Conservation (phyloP, 2,797 vertebrate genomes). For the Silurus lanzhouensis region DNA sequence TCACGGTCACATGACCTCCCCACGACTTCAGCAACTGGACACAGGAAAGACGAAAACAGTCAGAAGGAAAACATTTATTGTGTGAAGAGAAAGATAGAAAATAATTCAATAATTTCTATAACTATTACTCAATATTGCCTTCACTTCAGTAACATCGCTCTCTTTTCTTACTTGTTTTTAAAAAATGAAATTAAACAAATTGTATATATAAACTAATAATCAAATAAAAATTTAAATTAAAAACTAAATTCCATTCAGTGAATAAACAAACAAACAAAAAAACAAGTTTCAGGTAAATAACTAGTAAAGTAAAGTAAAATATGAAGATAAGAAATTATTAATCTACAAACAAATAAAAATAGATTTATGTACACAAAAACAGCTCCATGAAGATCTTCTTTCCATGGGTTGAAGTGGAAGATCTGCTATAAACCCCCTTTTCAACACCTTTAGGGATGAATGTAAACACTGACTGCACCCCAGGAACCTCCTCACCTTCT, state of each 20-base stretch:
- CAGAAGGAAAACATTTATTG: too few species aligned
- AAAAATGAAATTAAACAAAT: background rate
- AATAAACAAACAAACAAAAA: background rate
- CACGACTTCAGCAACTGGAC: constrained; percentile 89
- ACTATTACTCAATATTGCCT: background rate
- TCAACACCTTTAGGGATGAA: too few species aligned
- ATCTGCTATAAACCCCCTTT: too few species aligned
- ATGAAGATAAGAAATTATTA: background rate
- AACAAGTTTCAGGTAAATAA: background rate
- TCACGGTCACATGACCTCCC: constrained; percentile 90
- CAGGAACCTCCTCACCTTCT: too few species aligned
- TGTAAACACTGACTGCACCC: too few species aligned
- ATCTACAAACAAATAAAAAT: too few species aligned
- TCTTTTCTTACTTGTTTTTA: background rate
- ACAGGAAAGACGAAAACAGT: background rate
- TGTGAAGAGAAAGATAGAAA: too few species aligned
- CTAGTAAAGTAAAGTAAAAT: background rate
- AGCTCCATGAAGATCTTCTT: too few species aligned
- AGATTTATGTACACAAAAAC: too few species aligned
- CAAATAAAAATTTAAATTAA: background rate
- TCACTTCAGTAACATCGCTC: background rate
- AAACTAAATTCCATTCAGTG: background rate
- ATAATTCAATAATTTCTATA: too few species aligned
- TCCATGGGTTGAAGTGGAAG: too few species aligned
- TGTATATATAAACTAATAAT: background rate